phyloP scores from a whole-genome alignment of 2,888 invertebrate species.

The Euzetes globulus region DNA sequence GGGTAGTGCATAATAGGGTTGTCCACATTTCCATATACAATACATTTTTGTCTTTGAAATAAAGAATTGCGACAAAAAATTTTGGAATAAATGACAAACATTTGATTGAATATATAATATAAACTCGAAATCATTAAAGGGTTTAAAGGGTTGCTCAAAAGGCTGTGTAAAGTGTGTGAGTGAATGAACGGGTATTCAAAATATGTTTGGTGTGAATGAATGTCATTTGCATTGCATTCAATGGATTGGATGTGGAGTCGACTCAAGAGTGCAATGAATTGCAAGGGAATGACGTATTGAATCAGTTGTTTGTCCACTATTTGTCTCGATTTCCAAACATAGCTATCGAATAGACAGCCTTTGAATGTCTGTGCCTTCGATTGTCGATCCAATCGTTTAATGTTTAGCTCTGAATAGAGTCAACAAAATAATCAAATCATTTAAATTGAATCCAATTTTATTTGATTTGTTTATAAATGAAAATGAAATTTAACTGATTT shows the following conservation, averaged over 20 bases:
- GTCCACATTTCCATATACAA: too few relatives aligned
- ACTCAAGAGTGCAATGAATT: not conserved
- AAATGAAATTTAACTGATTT: not conserved
- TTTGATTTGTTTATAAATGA: not conserved
- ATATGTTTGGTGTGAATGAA: too few relatives aligned
- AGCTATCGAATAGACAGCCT: not conserved
- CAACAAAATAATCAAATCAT: not conserved
- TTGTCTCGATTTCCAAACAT: not conserved
- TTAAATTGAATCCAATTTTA: not conserved
- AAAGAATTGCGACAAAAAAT: too few relatives aligned
- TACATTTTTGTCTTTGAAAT: too few relatives aligned
- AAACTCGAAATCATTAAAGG: too few relatives aligned
- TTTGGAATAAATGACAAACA: too few relatives aligned
- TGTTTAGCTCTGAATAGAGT: not conserved
- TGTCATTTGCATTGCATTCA: not conserved
- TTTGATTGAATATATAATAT: too few relatives aligned
- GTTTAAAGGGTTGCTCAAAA: too few relatives aligned
- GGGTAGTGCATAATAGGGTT: too few relatives aligned
- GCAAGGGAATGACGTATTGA: not conserved
- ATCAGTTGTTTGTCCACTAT: slow-evolving; percentile 1
- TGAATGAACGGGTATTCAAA: too few relatives aligned
- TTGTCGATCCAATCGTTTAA: not conserved
- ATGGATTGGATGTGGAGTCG: not conserved
- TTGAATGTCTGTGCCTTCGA: not conserved
- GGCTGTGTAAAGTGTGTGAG: too few relatives aligned